Conservation (phyloP, 2,888 invertebrate species). For the Netelia fuscicornis region DNA sequence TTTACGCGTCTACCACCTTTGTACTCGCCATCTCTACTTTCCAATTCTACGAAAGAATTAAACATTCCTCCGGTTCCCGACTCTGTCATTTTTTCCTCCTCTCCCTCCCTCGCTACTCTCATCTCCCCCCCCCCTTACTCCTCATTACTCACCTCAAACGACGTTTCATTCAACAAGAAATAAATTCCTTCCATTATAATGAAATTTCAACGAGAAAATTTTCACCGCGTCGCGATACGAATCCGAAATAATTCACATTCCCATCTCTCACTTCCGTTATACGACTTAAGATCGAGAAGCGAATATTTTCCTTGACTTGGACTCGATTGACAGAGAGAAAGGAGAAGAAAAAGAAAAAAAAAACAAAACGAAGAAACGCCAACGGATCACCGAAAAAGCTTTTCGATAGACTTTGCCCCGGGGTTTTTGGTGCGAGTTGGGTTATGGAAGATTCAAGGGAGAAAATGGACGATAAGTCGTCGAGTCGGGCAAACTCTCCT, state of each 20-base stretch:
- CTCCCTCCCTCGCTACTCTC: neutral
- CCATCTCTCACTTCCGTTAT: too few species aligned
- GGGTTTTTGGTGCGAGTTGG: too few species aligned
- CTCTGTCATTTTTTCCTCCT: neutral
- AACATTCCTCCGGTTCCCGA: neutral
- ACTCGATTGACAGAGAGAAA: too few species aligned
- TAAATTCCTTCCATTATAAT: too few species aligned
- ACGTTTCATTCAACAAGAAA: too few species aligned
- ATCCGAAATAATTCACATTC: too few species aligned
- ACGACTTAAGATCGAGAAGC: too few species aligned
- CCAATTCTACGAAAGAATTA: conserved; percentile 30
- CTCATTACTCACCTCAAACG: neutral
- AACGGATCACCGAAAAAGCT: conserved; percentile 19
- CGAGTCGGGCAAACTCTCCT: neutral
- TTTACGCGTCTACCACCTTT: conserved; percentile 32
- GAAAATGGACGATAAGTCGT: conserved; percentile 29
- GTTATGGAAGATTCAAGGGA: conserved; percentile 31
- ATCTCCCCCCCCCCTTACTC: neutral
- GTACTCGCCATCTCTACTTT: conserved; percentile 38
- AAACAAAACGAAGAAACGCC: neutral
- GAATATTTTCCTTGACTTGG: too few species aligned
- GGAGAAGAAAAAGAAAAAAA: too few species aligned
- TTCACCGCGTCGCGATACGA: too few species aligned
- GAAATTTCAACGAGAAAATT: too few species aligned
- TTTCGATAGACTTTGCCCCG: conserved; percentile 8